These are phyloP conservation scores for Albula glossodonta DNA, from an alignment of 2,113 vertebrate species.

Conservation along the genomic window DNA sequence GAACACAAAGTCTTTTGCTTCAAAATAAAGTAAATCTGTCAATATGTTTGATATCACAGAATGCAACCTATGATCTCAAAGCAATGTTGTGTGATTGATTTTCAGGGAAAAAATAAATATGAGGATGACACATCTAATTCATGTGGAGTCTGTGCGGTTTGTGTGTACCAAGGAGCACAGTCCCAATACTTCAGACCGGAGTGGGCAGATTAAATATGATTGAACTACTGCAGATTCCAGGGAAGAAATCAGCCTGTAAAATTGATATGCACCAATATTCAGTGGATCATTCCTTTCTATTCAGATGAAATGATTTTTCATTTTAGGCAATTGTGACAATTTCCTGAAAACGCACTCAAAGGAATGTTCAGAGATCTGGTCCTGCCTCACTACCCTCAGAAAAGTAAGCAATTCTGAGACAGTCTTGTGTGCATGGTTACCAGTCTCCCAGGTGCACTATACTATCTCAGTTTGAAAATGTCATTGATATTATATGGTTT, in stretches of 20 bases:
- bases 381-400: constrained; percentile 16
- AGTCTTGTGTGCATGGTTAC: constrained; percentile 24
- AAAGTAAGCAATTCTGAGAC: constrained; percentile 17
- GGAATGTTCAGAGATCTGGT: constrained; percentile 9
- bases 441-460: not conserved
- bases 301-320: not conserved
- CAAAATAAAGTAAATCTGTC: not conserved
- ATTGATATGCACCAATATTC: not conserved
- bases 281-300: not conserved
- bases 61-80: not conserved
- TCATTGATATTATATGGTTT: not conserved
- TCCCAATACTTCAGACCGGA: not conserved
- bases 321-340: constrained; percentile 16
- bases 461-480: not conserved
- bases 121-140: constrained; percentile 69
- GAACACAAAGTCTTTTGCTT: not conserved
- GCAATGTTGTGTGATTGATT: constrained; percentile 42
- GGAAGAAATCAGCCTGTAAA: constrained; percentile 16
- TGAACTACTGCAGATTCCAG: not conserved
- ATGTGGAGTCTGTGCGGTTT: constrained; percentile 51
- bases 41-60: not conserved
- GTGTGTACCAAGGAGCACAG: not conserved
- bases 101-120: constrained; percentile 63
- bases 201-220: not conserved
- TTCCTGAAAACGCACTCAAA: constrained; percentile 25